A percentile compares a stretch with the other conserved stretches of the same genome.
Conservation (phyloP, 2,888 invertebrate genomes). For the Metalampra italica region DNA sequence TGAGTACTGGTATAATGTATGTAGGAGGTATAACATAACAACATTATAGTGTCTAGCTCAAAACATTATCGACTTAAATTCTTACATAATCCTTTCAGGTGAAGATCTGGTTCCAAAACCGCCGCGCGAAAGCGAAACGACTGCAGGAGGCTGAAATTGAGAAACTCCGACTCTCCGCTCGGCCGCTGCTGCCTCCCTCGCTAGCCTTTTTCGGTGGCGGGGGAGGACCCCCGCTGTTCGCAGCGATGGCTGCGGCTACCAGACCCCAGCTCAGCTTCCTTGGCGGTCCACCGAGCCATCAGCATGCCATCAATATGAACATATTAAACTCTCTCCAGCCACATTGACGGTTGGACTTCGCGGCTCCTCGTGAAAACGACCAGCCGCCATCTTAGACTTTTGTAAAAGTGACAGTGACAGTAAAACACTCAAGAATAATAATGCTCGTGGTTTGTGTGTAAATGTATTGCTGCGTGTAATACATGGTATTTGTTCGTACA, state of each 20-base stretch:
- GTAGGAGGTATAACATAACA: no score
- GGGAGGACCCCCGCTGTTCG: constrained; percentile 82
- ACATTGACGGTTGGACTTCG: constrained; percentile 73
- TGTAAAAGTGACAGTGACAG: constrained; percentile 9
- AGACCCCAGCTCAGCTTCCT: constrained; percentile 80
- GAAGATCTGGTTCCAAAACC: constrained; percentile 96
- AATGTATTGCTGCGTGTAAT: not conserved
- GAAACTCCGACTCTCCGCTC: constrained; percentile 90
- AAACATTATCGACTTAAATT: no score
- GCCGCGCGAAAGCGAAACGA: constrained; percentile 96
- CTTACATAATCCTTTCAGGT: constrained; percentile 75
- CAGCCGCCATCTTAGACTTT: constrained; percentile 42
- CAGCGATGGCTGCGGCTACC: constrained; percentile 81
- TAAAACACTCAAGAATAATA: no score
- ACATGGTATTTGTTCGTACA: no score
- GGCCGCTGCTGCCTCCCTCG: constrained; percentile 86
- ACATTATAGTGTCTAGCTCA: no score
- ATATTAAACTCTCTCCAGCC: constrained; percentile 77
- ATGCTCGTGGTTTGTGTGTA: not conserved
- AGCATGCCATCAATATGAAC: constrained; percentile 77
- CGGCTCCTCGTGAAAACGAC: constrained; percentile 45
- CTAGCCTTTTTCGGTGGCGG: constrained; percentile 84
- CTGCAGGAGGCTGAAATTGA: constrained; percentile 97
- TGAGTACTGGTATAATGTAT: no score
- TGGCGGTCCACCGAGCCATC: constrained; percentile 74